Base-by-base conservation (phyloP, 2,113 vertebrate species). In the Taxidea taxus region DNA sequence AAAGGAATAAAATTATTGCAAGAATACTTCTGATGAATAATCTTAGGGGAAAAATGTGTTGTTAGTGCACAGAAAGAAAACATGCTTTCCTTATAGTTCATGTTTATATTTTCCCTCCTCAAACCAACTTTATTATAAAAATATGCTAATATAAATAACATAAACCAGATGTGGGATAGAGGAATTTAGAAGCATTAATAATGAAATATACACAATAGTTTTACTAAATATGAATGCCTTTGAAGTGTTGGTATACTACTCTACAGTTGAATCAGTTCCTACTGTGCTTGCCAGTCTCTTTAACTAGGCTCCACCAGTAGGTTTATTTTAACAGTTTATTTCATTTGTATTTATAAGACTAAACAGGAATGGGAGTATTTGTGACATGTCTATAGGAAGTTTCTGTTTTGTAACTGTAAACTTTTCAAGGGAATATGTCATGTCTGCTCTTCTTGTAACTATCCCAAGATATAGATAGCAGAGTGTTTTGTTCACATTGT, bases 321-420 rank as follows among this genome's bases (percentile, higher is more conserved):
- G 37, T 87, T 94, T 78, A 88, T 91, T 87, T 42, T 80, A 92
- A 44, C 56, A 66, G 12, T 37, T 94, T 89, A 78, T 81, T 90
- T 68, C 51, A 20, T 66, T 92, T 56, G 13, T 88, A 47, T 91
- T 87, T 94, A 16, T 51, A 29, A 88, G 29, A 47, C 51, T 58
- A 64, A 83, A 54, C 31, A 16, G 72, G 77, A 47, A 21, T 77
- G 29, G 25, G 56, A 51, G 1, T 7, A 60, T 62, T 82, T 89
- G 25, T 89, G 14, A 54, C 31, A 68, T 42, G 39, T 54, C 51
- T 77, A 2, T 81, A 54, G 54, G 29, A 80, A 84, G 44, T 89
- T 92, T 93, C 25, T 72, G 1, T 89, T 91, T 51, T 89, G 6
- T 37, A 42, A 34, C 29, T 77, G 34, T 4, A 47, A 37, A n/a